These are phyloP conservation scores for Euzophera pinguis DNA, from an alignment of 2,888 invertebrate genomes.

Conservation along the genomic window DNA sequence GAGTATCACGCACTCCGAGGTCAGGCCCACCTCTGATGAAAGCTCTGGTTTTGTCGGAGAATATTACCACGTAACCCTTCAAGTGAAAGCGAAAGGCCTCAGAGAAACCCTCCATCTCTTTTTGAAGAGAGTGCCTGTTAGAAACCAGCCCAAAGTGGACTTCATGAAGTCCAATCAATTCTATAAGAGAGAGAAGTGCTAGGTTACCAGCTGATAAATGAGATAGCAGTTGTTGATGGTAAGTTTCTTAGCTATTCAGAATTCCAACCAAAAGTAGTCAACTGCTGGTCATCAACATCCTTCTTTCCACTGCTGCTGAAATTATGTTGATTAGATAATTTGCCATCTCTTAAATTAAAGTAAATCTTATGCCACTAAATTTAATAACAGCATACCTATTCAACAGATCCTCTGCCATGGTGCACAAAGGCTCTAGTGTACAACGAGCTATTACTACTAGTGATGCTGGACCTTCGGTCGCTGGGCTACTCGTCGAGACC, in stretches of 20 bases:
- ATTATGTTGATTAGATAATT: no score
- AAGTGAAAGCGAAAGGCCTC: slow-evolving; percentile 28
- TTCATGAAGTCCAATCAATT: slow-evolving; percentile 46
- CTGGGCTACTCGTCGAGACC: slow-evolving; percentile 44
- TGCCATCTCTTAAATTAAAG: no score
- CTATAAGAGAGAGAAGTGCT: slow-evolving; percentile 47
- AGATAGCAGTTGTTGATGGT: slow-evolving; percentile 31
- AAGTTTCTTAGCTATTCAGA: no score
- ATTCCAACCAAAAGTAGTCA: no score
- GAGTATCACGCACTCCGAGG: slow-evolving; percentile 29
- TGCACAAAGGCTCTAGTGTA: slow-evolving; percentile 44
- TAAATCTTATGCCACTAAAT: background rate
- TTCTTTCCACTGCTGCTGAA: no score
- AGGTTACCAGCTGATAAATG: slow-evolving; percentile 49
- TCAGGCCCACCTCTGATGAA: slow-evolving; percentile 43
- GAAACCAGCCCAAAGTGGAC: slow-evolving; percentile 51
- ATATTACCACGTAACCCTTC: slow-evolving; percentile 44
- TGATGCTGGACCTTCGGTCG: slow-evolving; percentile 54
- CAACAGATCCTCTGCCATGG: slow-evolving; percentile 47
- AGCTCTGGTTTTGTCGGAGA: slow-evolving; percentile 60
- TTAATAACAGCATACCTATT: background rate
- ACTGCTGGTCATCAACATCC: background rate
- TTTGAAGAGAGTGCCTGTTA: slow-evolving; percentile 48
- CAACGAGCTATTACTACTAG: slow-evolving; percentile 48
- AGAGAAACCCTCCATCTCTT: slow-evolving; percentile 42